A percentile compares a stretch with the other conserved stretches of the same genome.
phyloP scores from a whole-genome alignment of 2,113 vertebrate species.

The Xenus cinereus region DNA sequence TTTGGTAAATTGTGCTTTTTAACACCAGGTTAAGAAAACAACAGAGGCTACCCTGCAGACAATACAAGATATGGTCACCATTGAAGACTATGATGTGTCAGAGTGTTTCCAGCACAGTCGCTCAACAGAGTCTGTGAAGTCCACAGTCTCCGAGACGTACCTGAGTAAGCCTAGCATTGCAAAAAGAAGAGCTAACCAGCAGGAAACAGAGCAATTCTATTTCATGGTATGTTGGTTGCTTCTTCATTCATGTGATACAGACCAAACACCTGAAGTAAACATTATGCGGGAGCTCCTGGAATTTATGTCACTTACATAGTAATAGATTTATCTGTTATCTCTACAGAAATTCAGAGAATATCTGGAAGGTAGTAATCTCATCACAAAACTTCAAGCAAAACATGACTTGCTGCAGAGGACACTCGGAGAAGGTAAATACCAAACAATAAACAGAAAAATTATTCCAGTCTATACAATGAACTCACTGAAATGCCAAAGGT shows the following conservation, averaged over 20 bases:
- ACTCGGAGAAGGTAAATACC: constrained; percentile 88
- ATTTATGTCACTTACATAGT: neutral
- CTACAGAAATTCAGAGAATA: constrained; percentile 97
- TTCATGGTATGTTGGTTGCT: constrained; percentile 84
- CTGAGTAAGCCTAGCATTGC: constrained; percentile 97
- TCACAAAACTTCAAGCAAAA: constrained; percentile 98
- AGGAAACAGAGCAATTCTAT: constrained; percentile 98
- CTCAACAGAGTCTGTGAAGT: constrained; percentile 96
- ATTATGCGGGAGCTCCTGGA: neutral
- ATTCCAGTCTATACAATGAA: neutral
- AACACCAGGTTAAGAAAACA: constrained; percentile 92
- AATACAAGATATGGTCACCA: constrained; percentile 98
- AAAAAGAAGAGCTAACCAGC: constrained; percentile 95
- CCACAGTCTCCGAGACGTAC: constrained; percentile 95
- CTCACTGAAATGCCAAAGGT: neutral
- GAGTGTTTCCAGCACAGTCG: constrained; percentile 98
- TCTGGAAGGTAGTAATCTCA: constrained; percentile 97
- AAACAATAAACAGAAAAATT: neutral
- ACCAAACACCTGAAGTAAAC: neutral
- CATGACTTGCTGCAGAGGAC: constrained; percentile 94
- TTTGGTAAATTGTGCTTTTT: neutral
- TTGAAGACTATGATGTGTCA: constrained; percentile 97
- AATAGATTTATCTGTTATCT: constrained; percentile 68
- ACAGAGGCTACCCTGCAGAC: constrained; percentile 96
- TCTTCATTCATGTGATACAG: neutral